Evolutionary conservation across 1,140 invertebrate genomes (phyloP).

Genomic region (Drosophila tristis): DNA sequence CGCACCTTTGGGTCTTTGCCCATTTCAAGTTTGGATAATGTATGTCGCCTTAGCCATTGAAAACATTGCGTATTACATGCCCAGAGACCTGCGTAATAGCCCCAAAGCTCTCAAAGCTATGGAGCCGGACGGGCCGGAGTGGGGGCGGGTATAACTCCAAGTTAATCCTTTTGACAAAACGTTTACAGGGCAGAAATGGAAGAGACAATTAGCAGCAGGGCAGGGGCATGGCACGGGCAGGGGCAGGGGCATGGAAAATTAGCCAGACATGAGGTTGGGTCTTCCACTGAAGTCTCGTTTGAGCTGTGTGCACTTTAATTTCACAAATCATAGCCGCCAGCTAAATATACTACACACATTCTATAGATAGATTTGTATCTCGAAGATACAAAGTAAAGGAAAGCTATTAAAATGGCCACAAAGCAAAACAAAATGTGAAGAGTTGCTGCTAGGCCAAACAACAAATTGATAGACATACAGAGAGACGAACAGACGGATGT

Average conservation of each 20-base stretch:
- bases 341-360: constrained; percentile 8
- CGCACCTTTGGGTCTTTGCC: constrained; percentile 25
- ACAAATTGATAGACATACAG: constrained; percentile 65
- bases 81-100: constrained; percentile 16
- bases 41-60: constrained; percentile 67
- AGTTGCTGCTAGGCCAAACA: constrained; percentile 67
- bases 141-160: constrained; percentile 8
- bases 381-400: constrained; percentile 72
- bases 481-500: constrained; percentile 51
- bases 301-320: constrained; percentile 63
- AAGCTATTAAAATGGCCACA: constrained; percentile 73
- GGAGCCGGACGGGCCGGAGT: neutral
- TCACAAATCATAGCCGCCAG: constrained; percentile 60
- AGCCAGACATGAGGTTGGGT: constrained; percentile 14
- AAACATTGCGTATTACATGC: constrained; percentile 69
- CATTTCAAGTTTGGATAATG: constrained; percentile 73
- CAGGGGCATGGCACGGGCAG: constrained; percentile 29
- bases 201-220: too few relatives aligned
- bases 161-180: constrained; percentile 79
- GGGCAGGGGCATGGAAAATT: constrained; percentile 48
- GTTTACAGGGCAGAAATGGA: constrained; percentile 46
- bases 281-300: neutral
- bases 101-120: neutral
- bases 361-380: constrained; percentile 63
- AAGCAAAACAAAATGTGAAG: constrained; percentile 72